Conservation (phyloP, 2,113 vertebrate genomes). For the Pimephales promelas region DNA sequence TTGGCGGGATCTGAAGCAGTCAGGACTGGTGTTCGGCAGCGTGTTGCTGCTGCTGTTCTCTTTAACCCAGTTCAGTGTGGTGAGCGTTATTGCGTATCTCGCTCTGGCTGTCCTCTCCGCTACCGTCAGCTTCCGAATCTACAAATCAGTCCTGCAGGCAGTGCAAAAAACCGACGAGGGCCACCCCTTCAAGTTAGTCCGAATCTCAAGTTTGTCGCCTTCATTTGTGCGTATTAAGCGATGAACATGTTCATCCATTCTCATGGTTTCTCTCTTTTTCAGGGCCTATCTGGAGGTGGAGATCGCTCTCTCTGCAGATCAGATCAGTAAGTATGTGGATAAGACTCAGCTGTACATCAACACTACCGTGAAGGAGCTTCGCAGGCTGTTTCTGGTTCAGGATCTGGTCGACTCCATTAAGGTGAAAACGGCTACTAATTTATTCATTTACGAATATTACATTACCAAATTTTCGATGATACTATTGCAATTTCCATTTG, state of each 20-base stretch:
- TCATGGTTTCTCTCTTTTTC: constrained; percentile 28
- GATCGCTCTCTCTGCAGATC: constrained; percentile 93
- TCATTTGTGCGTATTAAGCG: background rate
- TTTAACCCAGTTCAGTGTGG: constrained; percentile 97
- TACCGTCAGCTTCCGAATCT: constrained; percentile 99
- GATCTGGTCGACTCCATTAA: constrained; percentile 97
- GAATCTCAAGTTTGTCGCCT: background rate
- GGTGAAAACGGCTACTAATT: constrained; percentile 70
- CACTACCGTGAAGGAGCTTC: constrained; percentile 91
- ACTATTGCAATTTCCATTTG: background rate
- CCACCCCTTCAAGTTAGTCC: constrained; percentile 94
- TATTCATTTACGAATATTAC: background rate
- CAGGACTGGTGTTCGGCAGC: constrained; percentile 90
- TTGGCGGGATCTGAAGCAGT: constrained; percentile 97
- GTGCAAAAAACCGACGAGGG: constrained; percentile 99
- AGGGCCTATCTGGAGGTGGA: constrained; percentile 96
- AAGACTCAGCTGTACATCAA: constrained; percentile 92
- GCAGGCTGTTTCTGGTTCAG: constrained; percentile 96
- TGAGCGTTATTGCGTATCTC: constrained; percentile 95
- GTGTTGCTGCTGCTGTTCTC: constrained; percentile 95
- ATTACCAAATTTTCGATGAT: background rate
- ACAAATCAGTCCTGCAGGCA: constrained; percentile 97
- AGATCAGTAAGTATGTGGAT: constrained; percentile 97
- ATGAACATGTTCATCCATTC: background rate
- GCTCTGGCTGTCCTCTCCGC: constrained; percentile 93